Evolutionary conservation across 2,797 vertebrate species (phyloP).

Genomic region (Xenentodon cancila): DNA sequence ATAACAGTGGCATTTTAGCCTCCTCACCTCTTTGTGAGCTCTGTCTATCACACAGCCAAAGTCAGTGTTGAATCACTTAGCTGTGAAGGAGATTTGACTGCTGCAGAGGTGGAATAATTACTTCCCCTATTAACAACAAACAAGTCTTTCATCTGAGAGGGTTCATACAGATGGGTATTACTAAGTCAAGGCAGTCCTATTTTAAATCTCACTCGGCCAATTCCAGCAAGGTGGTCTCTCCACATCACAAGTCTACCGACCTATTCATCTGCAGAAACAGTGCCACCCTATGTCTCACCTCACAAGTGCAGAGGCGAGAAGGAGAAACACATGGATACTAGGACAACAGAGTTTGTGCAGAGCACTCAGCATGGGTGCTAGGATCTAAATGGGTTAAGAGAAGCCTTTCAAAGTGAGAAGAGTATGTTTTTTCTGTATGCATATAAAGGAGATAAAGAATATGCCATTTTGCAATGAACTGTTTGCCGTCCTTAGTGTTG

Average conservation of each 20-base stretch:
- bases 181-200: slow-evolving; percentile 65
- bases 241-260: slow-evolving; percentile 18
- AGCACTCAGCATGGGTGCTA: background rate
- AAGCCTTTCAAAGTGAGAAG: background rate
- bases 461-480: background rate
- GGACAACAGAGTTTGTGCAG: background rate
- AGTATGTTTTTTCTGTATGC: background rate
- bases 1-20: slow-evolving; percentile 73
- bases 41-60: slow-evolving; percentile 51
- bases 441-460: slow-evolving; percentile 1
- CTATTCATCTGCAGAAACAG: slow-evolving; percentile 67
- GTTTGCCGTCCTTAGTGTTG: background rate
- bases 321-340: slow-evolving; percentile 2
- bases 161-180: slow-evolving; percentile 53
- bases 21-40: slow-evolving; percentile 55
- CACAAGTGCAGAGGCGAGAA: slow-evolving; percentile 26
- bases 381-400: background rate
- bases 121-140: slow-evolving; percentile 74
- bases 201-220: slow-evolving; percentile 63
- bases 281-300: slow-evolving; percentile 70
- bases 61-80: slow-evolving; percentile 49
- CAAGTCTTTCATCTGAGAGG: slow-evolving; percentile 67
- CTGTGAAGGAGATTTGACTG: slow-evolving; percentile 57
- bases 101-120: slow-evolving; percentile 66
- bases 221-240: slow-evolving; percentile 45